Percentiles rank a stretch among this genome's conserved stretches.
Conservation (phyloP, 2,888 invertebrate species). For the Orthosia cruda region DNA sequence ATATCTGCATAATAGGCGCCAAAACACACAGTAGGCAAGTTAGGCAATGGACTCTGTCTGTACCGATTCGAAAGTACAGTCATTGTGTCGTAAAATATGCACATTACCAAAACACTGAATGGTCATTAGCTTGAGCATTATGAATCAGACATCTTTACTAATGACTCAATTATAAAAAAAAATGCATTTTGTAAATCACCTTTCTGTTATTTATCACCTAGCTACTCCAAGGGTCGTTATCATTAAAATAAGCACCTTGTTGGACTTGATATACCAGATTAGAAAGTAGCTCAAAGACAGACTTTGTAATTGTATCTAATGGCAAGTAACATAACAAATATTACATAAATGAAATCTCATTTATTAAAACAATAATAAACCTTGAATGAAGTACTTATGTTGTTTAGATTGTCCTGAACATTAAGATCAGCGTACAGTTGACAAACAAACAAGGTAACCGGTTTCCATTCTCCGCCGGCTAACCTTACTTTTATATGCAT, state of each 20-base stretch:
- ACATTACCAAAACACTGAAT: neutral
- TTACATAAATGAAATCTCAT: conserved; percentile 14
- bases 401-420: conserved; percentile 47
- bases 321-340: conserved; percentile 4
- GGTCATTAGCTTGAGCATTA: neutral
- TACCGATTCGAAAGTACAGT: conserved; percentile 19
- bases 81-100: conserved; percentile 2
- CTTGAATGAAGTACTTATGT: conserved; percentile 31
- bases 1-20: conserved; percentile 15
- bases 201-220: neutral
- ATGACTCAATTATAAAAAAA: neutral
- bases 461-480: conserved; percentile 65
- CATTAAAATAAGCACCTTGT: conserved; percentile 34
- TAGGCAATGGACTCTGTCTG: conserved; percentile 14
- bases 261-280: conserved; percentile 32
- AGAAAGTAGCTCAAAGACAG: conserved; percentile 29
- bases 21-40: neutral
- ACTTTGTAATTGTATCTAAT: neutral
- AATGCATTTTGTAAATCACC: neutral
- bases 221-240: conserved; percentile 10
- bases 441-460: conserved; percentile 62
- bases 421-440: conserved; percentile 34
- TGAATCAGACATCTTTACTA: neutral
- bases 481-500: conserved; percentile 63
- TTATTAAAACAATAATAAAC: conserved; percentile 35